phyloP scores from a whole-genome alignment of 2,113 vertebrate genomes.

The Petroica traversi region DNA sequence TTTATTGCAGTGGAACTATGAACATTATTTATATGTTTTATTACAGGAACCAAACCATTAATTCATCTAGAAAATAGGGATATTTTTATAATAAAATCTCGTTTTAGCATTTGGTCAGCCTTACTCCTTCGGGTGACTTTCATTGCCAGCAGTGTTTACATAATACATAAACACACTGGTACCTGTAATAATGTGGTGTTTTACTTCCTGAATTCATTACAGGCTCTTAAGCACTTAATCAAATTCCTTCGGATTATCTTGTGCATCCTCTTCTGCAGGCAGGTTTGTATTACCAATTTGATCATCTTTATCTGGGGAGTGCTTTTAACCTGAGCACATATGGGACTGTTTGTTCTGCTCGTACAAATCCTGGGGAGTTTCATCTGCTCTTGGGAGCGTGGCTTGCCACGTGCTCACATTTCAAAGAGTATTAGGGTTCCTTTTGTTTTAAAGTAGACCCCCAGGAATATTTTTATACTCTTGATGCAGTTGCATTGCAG shows the following conservation, averaged over 20 bases:
- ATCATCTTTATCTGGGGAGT: not conserved
- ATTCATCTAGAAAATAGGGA: not conserved
- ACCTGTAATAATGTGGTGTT: not conserved
- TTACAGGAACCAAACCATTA: not conserved
- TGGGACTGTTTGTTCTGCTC: not conserved
- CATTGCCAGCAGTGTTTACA: not conserved
- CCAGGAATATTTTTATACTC: not conserved
- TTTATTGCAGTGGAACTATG: not conserved
- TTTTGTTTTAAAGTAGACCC: not conserved
- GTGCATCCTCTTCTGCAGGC: not conserved
- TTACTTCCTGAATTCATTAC: slow-evolving; percentile 29
- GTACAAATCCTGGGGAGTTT: not conserved
- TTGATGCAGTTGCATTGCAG: not conserved
- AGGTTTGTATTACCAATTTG: not conserved
- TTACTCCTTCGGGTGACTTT: not conserved
- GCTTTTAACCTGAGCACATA: not conserved
- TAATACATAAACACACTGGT: not conserved
- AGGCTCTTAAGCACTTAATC: slow-evolving; percentile 27
- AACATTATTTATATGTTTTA: not conserved
- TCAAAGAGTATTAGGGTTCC: not conserved
- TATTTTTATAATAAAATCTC: not conserved
- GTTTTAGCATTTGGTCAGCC: not conserved
- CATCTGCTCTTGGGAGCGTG: not conserved
- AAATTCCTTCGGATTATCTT: slow-evolving; percentile 28
- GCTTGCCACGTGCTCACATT: not conserved